Percentiles rank a stretch among this genome's conserved stretches.
Evolutionary conservation across 2,888 invertebrate species (phyloP).

Genomic region (Ptychoptera albimana): DNA sequence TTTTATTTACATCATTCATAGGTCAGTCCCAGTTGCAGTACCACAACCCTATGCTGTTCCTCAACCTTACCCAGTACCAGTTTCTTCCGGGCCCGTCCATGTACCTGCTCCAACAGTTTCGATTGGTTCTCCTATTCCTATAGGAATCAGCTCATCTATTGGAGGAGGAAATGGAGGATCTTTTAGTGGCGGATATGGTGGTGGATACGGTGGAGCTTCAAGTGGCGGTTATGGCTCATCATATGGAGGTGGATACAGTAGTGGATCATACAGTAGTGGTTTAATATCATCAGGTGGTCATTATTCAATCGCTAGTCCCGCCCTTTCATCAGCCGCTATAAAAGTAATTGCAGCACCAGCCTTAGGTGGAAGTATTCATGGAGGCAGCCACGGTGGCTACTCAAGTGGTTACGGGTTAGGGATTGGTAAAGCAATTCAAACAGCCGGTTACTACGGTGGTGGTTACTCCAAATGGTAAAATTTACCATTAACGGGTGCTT

Average conservation of each 20-base stretch:
- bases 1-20: not conserved
- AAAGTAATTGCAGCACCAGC: constrained; percentile 1
- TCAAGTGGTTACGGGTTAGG: too few species aligned
- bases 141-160: not conserved
- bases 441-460: constrained; percentile 1
- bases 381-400: too few species aligned
- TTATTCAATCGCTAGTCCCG: not conserved
- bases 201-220: not conserved
- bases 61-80: constrained; percentile 9
- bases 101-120: constrained; percentile 5
- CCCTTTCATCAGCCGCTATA: not conserved
- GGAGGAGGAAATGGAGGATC: not conserved
- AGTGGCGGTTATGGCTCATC: not conserved
- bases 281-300: not conserved
- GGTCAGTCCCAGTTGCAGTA: constrained; percentile 7
- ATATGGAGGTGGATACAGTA: not conserved
- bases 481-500: too few species aligned
- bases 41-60: constrained; percentile 8
- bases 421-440: not conserved
- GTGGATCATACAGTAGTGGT: constrained; percentile 1
- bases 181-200: not conserved
- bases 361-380: not conserved
- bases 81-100: constrained; percentile 2
- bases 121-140: not conserved
- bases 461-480: not conserved